phyloP scores from a whole-genome alignment of 2,888 invertebrate genomes.

The Helobdella robusta region DNA sequence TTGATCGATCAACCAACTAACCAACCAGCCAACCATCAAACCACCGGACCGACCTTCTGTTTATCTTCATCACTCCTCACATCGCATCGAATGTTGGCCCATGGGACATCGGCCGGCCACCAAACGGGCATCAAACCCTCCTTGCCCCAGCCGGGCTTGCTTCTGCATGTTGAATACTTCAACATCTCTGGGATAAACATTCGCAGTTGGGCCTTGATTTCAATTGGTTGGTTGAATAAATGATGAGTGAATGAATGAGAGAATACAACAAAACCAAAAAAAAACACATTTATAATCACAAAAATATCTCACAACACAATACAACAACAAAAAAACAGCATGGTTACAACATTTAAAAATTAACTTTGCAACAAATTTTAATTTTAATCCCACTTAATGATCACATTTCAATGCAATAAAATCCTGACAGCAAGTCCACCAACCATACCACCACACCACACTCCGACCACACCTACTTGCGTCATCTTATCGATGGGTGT shows the following conservation, averaged over 20 bases:
- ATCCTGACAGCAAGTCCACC: too few species aligned
- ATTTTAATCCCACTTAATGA: too few species aligned
- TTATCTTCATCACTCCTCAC: conserved; percentile 90
- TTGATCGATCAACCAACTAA: too few species aligned
- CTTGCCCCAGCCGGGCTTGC: conserved; percentile 94
- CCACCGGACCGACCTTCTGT: too few species aligned
- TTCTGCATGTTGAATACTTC: conserved; percentile 86
- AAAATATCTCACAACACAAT: not conserved
- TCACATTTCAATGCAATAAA: too few species aligned
- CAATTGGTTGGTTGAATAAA: too few species aligned
- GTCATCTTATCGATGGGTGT: conserved; percentile 99
- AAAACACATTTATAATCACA: too few species aligned
- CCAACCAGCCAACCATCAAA: too few species aligned
- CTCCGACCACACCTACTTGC: conserved; percentile 55
- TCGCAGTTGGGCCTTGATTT: conserved; percentile 67
- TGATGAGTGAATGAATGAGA: not conserved
- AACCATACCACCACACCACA: too few species aligned
- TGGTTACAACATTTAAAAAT: too few species aligned
- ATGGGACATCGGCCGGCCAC: conserved; percentile 96
- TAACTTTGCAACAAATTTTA: too few species aligned
- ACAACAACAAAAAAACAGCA: too few species aligned
- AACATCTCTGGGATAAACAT: conserved; percentile 95
- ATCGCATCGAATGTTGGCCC: conserved; percentile 97
- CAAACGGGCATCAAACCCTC: conserved; percentile 88
- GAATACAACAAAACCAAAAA: not conserved